Base-by-base conservation (phyloP, 2,797 vertebrate genomes). In the Lepus oiostolus region DNA sequence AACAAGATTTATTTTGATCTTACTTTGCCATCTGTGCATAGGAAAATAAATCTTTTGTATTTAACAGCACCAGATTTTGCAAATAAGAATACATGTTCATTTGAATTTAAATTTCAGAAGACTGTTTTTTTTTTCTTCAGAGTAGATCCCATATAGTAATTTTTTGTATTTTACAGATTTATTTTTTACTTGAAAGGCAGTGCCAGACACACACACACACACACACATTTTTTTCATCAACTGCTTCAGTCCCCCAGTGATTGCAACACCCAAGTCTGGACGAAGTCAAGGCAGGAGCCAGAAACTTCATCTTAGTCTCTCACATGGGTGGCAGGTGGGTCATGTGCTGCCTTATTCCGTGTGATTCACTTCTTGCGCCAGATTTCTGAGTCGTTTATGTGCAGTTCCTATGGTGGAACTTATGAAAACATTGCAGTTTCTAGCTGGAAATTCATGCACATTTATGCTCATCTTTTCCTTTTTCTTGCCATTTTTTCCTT, bases 51-150 rank as follows among this genome's bases (percentile, higher is more conserved):
- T 28, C 17, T 21, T 90, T 87, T 80, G 17, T 42, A 85, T 30
- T 35, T 82, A 60, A 72, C 8, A 60, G 30, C n/a, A 4, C 8
- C 1, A 63, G 2, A 77, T n/a, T 77, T 82, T 30, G 1, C 3
- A 77, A 80, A 90, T 32, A 42, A 16, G 58, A 79, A 70, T 30
- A 58, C 8, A 47, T 10, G 2, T 42, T 54, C 10, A 74, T 79
- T 83, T 79, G 52, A 84, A 92, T 89, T 88, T 71, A 26, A 76
- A 82, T 88, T 62, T 93, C 7, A 65, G 26, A 50, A 16, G 5
- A 70, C 16, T 30, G 1, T 30, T 16, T 65, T 62, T 77, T 63
- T 65, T 63, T 75, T 26, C 14, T 30, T 26, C 7, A 42, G 35
- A 19, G 4, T 67, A 30, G 50, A 1, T 28, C 19, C 12, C 16